phyloP scores from a whole-genome alignment of 2,888 invertebrate genomes.

The Esperia sulphurella region DNA sequence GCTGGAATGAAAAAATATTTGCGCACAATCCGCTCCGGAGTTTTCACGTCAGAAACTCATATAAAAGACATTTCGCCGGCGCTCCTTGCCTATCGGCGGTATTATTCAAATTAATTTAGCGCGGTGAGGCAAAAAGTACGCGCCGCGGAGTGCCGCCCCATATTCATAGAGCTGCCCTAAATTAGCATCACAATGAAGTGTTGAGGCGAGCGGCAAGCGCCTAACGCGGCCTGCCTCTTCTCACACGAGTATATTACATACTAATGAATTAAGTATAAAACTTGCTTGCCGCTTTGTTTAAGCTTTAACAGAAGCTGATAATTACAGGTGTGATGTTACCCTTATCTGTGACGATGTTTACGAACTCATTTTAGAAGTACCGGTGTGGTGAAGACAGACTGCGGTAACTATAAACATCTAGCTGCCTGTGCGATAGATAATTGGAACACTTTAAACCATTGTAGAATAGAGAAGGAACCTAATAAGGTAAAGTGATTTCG shows the following conservation, averaged over 20 bases:
- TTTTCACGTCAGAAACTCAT: conserved; percentile 65
- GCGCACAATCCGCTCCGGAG: conserved; percentile 36
- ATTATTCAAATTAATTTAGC: conserved; percentile 78
- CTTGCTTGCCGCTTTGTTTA: conserved; percentile 55
- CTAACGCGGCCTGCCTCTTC: conserved; percentile 67
- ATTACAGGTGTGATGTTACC: conserved; percentile 23
- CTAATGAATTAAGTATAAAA: conserved; percentile 70
- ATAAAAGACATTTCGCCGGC: conserved; percentile 68
- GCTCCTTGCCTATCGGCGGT: conserved; percentile 69
- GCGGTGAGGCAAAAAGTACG: conserved; percentile 73
- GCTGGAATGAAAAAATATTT: conserved; percentile 51
- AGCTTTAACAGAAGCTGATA: conserved; percentile 42
- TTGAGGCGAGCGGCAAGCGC: conserved; percentile 64
- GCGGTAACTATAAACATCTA: too few species aligned
- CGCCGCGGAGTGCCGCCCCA: conserved; percentile 60
- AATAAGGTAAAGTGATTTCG: too few species aligned
- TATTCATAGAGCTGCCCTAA: conserved; percentile 74
- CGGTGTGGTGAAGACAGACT: not conserved
- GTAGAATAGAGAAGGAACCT: too few species aligned
- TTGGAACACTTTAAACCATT: too few species aligned
- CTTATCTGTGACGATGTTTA: not conserved
- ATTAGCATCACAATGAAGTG: conserved; percentile 79
- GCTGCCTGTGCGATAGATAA: too few species aligned
- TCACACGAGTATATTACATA: conserved; percentile 65
- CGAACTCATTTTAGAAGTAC: conserved; percentile 4